phyloP scores from a whole-genome alignment of 1,140 invertebrate species.

The Bombus huntii region DNA sequence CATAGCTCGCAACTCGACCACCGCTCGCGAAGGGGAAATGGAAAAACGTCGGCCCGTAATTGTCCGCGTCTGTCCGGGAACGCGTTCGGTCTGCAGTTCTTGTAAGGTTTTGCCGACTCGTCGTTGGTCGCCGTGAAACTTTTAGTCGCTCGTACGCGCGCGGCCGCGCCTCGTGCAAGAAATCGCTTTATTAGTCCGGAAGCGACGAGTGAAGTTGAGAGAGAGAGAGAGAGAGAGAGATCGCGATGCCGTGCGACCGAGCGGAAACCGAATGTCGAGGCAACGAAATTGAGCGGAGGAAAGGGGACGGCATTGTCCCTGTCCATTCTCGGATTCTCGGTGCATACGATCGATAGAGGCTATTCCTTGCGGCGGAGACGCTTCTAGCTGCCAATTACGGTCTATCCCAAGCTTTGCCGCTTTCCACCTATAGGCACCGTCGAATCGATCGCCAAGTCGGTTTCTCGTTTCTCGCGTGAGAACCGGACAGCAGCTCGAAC shows the following conservation, averaged over 20 bases:
- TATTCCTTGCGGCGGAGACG: background rate
- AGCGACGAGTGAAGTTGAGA: too few relatives aligned
- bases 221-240: background rate
- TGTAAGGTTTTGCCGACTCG: too few relatives aligned
- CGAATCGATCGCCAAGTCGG: background rate
- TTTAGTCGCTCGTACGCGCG: too few relatives aligned
- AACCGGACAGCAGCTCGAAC: background rate
- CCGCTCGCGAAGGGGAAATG: background rate
- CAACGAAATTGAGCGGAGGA: too few relatives aligned
- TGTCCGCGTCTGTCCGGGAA: too few relatives aligned
- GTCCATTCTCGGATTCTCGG: background rate
- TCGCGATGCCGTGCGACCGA: too few relatives aligned
- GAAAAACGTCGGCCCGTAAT: slow-evolving; percentile 8
- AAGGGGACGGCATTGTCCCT: too few relatives aligned
- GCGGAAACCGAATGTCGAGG: too few relatives aligned
- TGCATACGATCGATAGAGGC: background rate
- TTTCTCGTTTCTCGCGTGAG: background rate
- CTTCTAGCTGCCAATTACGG: slow-evolving; percentile 9
- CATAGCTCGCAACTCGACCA: too few relatives aligned
- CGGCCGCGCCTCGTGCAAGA: background rate
- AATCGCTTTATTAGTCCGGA: background rate
- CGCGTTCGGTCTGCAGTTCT: too few relatives aligned
- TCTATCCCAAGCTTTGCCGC: background rate
- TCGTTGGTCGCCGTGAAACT: too few relatives aligned
- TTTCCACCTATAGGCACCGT: background rate